phyloP scores from a whole-genome alignment of 1,140 invertebrate genomes.

The Cydia splendana region DNA sequence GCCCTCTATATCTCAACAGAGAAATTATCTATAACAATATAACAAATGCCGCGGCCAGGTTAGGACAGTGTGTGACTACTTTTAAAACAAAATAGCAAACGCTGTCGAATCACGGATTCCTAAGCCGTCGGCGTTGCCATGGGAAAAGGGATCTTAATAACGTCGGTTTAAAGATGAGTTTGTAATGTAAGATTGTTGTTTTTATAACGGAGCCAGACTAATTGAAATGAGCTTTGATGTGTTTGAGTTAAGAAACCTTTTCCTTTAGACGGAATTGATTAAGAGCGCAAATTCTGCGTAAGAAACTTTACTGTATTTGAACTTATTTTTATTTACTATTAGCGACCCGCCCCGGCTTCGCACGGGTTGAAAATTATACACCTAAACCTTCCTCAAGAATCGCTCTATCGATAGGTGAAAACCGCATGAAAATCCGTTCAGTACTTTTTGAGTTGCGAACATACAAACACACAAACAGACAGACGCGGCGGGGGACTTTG shows the following conservation, averaged over 20 bases:
- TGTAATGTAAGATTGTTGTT: too few relatives aligned
- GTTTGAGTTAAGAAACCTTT: not conserved
- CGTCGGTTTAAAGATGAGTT: too few relatives aligned
- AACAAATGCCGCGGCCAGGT: constrained; percentile 24
- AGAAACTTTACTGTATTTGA: not conserved
- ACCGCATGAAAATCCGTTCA: too few relatives aligned
- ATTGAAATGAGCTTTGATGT: too few relatives aligned
- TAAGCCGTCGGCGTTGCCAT: not conserved
- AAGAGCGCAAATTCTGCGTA: not conserved
- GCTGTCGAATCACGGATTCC: constrained; percentile 11
- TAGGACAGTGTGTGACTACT: constrained; percentile 37
- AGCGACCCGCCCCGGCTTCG: too few relatives aligned
- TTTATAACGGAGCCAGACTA: too few relatives aligned
- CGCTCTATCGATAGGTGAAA: too few relatives aligned
- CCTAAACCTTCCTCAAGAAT: too few relatives aligned
- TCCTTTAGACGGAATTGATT: not conserved
- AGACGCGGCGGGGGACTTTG: too few relatives aligned
- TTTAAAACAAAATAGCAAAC: constrained; percentile 48
- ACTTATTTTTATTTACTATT: not conserved
- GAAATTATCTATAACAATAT: constrained; percentile 23
- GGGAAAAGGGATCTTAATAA: not conserved
- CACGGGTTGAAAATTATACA: too few relatives aligned
- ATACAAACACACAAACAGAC: too few relatives aligned
- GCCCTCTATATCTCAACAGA: constrained; percentile 5
- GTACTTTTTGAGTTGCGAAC: too few relatives aligned